A percentile compares a stretch with the other conserved stretches of the same genome.
Conservation (phyloP, 2,888 invertebrate species). For the Cylloceria caligata region DNA sequence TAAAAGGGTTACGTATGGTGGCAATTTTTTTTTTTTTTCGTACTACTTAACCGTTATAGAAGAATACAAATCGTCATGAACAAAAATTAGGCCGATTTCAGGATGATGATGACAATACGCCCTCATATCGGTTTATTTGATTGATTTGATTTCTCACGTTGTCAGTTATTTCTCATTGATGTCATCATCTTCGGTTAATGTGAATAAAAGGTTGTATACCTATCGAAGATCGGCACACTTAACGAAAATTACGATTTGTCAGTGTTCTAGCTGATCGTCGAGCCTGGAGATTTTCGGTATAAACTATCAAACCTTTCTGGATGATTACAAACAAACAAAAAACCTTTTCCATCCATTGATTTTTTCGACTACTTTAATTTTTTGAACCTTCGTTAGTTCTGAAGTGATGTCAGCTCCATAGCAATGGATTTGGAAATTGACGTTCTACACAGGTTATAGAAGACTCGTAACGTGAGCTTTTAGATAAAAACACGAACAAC, state of each 20-base stretch:
- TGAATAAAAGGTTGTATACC: not conserved
- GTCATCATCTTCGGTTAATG: not conserved
- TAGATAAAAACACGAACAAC: constrained; percentile 5
- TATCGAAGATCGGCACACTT: not conserved
- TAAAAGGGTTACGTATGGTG: no score
- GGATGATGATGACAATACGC: not conserved
- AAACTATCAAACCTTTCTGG: not conserved
- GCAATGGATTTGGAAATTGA: not conserved
- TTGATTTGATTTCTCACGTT: not conserved
- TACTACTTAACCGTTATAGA: not conserved
- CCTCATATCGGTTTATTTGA: not conserved
- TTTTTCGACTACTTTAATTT: not conserved
- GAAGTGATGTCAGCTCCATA: not conserved
- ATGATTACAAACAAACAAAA: not conserved
- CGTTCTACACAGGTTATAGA: not conserved
- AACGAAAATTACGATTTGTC: no score
- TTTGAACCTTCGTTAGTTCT: not conserved
- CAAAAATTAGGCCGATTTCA: not conserved
- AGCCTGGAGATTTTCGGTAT: not conserved
- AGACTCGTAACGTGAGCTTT: not conserved
- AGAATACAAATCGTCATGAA: not conserved
- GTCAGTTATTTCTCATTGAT: not conserved
- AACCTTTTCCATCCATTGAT: not conserved
- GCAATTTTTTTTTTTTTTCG: no score
- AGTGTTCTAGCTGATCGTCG: not conserved